Base-by-base conservation (phyloP, 1,140 invertebrate genomes). In the silkworm (Bombyx mori) region DNA sequence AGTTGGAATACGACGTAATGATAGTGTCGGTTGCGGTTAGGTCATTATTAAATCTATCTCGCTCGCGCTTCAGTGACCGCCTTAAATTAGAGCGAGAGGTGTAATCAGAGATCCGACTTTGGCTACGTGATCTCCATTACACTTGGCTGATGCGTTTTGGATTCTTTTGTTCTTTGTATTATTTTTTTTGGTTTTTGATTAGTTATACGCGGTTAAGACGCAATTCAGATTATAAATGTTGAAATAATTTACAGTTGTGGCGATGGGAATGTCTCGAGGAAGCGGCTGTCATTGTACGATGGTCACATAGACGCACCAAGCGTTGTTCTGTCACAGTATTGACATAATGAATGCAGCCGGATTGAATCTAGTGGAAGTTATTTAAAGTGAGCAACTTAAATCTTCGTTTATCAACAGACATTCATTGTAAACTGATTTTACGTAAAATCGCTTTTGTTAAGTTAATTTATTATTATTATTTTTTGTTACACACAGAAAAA, bases 51-150 rank as follows among this genome's bases (percentile, higher is more conserved):
- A 77, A 57, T 74, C 67, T 54, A 59, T 82, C 81, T 73, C 78
- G 45, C 71, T 84, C 73, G 54, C 70, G 73, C 80, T 60, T 57
- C 55, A 53, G 53, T 48, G 52, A 59, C 48, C 8, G 54, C 58
- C 62, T 65, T 68, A 69, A 73, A 74, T 75, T 71, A 75, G 74
- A 82, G 71, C 57, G 70, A 69, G 75, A 80, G 61, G 67, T 42
- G 66, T 65, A 62, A 75, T 76, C 73, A 67, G 68, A 68, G 65
- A 77, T 76, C 76, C 61, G 66, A 66, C 68, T 79, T 77, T 79
- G 79, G 48, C 64, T 79, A 80, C 82, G 82, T 85, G 82, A 77
- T 85, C 75, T 77, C 79, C 74, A 85, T 85, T 82, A 83, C 68
- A 63, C 69, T 67, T 58, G 65, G 71, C 58, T 73, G 72, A 73